Conservation (phyloP, 1,140 invertebrate genomes). For the Spodoptera frugiperda region DNA sequence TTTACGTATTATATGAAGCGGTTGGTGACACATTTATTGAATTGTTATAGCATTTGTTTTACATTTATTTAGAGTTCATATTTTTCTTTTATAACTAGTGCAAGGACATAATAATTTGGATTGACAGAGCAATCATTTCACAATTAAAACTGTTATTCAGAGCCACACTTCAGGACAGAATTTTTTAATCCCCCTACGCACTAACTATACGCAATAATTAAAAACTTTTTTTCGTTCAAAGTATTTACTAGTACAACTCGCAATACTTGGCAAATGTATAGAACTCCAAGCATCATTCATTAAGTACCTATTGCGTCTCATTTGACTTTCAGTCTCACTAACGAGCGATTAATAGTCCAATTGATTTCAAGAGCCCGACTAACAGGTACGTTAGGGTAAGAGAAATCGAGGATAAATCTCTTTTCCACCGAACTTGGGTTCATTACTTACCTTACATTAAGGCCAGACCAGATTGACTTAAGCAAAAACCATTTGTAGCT, state of each 20-base stretch:
- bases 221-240: too few relatives aligned
- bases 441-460: conserved; percentile 34
- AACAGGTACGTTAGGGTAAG: conserved; percentile 20
- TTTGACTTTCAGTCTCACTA: not conserved
- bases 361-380: conserved; percentile 27
- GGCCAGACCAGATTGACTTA: conserved; percentile 26
- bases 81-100: too few relatives aligned
- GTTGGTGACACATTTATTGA: conserved; percentile 4
- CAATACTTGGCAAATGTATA: not conserved
- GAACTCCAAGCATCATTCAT: not conserved
- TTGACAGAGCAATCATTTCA: too few relatives aligned
- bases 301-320: conserved; percentile 13
- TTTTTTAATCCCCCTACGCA: too few relatives aligned
- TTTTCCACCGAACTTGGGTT: conserved; percentile 1
- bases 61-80: too few relatives aligned
- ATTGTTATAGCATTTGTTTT: not conserved
- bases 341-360: conserved; percentile 25
- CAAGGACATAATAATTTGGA: too few relatives aligned
- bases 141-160: too few relatives aligned
- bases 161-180: too few relatives aligned
- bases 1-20: not conserved
- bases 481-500: conserved; percentile 16
- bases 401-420: conserved; percentile 31
- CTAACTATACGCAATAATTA: too few relatives aligned
- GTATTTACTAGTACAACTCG: not conserved